Percentiles rank a stretch among this genome's conserved stretches.
phyloP scores from a whole-genome alignment of 2,797 vertebrate species.

The Varecia variegata region DNA sequence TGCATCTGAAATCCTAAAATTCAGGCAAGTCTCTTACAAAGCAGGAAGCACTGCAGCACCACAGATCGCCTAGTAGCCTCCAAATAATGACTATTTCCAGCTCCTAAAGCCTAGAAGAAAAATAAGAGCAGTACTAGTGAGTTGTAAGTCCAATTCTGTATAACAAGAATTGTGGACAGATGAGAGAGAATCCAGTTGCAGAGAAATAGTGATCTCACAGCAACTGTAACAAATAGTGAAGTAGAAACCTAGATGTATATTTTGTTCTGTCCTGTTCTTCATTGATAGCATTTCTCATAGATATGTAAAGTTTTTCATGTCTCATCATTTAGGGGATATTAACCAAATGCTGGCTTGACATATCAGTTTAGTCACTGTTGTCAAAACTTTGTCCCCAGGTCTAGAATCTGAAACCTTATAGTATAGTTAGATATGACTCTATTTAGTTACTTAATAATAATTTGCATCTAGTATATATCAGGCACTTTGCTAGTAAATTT shows the following conservation, averaged over 20 bases:
- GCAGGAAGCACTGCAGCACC: background rate
- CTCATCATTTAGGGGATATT: background rate
- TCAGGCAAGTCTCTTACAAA: conserved; percentile 20
- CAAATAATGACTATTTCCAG: background rate
- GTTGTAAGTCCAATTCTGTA: background rate
- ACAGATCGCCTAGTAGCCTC: background rate
- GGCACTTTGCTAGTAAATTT: background rate
- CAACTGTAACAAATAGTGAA: background rate
- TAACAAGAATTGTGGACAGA: background rate
- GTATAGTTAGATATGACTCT: background rate
- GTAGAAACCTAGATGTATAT: background rate
- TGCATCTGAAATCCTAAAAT: conserved; percentile 40
- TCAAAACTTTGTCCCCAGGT: background rate
- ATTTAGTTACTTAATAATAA: background rate
- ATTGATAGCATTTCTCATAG: background rate
- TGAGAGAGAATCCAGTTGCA: background rate
- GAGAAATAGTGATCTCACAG: background rate
- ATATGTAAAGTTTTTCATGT: background rate
- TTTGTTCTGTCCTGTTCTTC: background rate
- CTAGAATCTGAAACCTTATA: background rate
- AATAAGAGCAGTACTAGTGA: background rate
- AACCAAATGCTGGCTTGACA: background rate
- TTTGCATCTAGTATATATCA: background rate
- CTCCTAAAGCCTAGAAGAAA: background rate
- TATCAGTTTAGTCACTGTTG: background rate